Base-by-base conservation (phyloP, 1,140 invertebrate genomes). In the Ceratoteleas bidentatus region DNA sequence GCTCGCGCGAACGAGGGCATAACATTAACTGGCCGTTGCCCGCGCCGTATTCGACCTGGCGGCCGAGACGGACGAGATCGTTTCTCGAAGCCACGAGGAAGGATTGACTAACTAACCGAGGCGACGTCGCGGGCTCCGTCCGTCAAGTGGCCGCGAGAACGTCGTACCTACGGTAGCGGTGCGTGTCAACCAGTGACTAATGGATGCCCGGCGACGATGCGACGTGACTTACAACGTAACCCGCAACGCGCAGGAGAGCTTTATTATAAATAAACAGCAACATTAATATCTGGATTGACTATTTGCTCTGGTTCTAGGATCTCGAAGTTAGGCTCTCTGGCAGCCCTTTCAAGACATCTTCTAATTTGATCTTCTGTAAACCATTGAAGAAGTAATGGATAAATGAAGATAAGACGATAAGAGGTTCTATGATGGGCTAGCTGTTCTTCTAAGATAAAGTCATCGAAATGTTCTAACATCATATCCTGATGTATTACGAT, bases 1-100 rank as follows among this genome's bases (percentile, higher is more conserved):
- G 5, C 53, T 72, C 53, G 82, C 61, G 65, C 76, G 61, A 84
- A 80, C 76, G 79, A 79, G 81, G 85, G 88, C 88, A 89, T 90
- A 88, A 82, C 88, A 90, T 90, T 90, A 89, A 88, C 85, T 88
- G 88, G 87, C 85, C 87, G 84, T 90, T 90, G 87, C 84, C 87
- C 88, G 87, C 78, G 64, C 58, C 49, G 62, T 69, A 64, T 77
- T 77, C 69, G 73, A 81, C 82, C 74, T 61, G 53, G 58, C 61
- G 54, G 24, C 13, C 15, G 38, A 32, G 56, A 52, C 24, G 40
- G 15, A 70, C 54, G 54, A 81, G 74, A 81, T 82, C 57, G 72
- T 72, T 77, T 74, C 70, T 82, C 65, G 62, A 70, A 74, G 77
- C 53, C 8, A 65, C 56, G 76, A 60, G 49, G 69, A 80, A 73